phyloP scores from a whole-genome alignment of 2,888 invertebrate species.

The Elysia crispata region DNA sequence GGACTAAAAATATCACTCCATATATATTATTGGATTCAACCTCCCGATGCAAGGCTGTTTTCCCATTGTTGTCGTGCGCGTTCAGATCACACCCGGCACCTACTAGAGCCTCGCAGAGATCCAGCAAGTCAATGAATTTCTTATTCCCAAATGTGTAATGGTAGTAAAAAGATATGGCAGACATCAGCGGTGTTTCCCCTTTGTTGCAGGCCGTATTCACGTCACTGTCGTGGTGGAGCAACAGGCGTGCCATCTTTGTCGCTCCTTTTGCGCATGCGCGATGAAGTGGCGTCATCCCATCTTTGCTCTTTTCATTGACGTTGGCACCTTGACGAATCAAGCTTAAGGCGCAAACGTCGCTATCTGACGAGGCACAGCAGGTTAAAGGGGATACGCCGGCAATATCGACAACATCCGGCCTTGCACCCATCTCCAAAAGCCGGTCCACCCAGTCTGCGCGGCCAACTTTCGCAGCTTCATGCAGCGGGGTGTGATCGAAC shows the following conservation, averaged over 20 bases:
- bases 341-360: constrained; percentile 45
- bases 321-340: constrained; percentile 55
- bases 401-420: constrained; percentile 50
- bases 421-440: constrained; percentile 50
- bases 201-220: constrained; percentile 41
- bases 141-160: constrained; percentile 43
- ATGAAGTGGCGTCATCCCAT: constrained; percentile 55
- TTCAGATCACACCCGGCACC: constrained; percentile 53
- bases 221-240: constrained; percentile 50
- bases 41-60: constrained; percentile 54
- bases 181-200: constrained; percentile 54
- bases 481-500: constrained; percentile 52
- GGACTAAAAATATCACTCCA: constrained; percentile 49
- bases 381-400: constrained; percentile 55
- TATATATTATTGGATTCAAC: constrained; percentile 51
- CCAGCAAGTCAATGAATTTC: constrained; percentile 51
- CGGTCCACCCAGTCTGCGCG: constrained; percentile 32
- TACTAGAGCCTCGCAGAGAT: constrained; percentile 51
- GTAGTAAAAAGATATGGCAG: constrained; percentile 53
- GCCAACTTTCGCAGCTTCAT: constrained; percentile 50
- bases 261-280: constrained; percentile 53
- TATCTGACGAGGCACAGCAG: constrained; percentile 43
- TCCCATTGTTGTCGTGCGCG: constrained; percentile 47
- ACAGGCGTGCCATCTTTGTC: constrained; percentile 27
- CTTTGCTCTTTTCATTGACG: constrained; percentile 46